Percentiles rank a stretch among this genome's conserved stretches.
phyloP scores from a whole-genome alignment of 2,888 invertebrate species.

The Catonia carolina region DNA sequence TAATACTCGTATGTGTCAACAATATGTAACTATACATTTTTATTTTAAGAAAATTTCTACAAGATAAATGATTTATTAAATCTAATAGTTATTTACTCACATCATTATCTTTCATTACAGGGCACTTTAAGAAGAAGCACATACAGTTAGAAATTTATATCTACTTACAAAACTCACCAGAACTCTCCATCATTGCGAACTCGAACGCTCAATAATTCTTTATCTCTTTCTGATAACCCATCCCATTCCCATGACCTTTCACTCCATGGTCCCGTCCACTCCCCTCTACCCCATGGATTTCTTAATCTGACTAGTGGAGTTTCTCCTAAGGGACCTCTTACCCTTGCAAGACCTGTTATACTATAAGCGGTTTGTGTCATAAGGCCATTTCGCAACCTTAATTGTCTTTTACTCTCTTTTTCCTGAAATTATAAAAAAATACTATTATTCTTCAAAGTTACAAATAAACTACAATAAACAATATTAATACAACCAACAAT shows the following conservation, averaged over 20 bases:
- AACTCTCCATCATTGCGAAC: constrained; percentile 62
- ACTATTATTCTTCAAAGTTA: background rate
- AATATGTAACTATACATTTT: too few relatives aligned
- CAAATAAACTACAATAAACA: too few relatives aligned
- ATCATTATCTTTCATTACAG: too few relatives aligned
- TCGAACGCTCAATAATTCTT: constrained; percentile 55
- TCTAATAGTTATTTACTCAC: too few relatives aligned
- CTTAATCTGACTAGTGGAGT: constrained; percentile 56
- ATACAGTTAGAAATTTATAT: too few relatives aligned
- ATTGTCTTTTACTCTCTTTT: constrained; percentile 50
- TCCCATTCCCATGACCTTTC: constrained; percentile 64
- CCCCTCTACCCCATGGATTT: constrained; percentile 59
- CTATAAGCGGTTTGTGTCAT: constrained; percentile 62
- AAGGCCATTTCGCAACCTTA: constrained; percentile 55
- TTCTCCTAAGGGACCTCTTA: constrained; percentile 52
- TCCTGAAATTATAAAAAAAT: constrained; percentile 40
- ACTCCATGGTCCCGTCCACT: constrained; percentile 67
- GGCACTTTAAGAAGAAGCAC: too few relatives aligned
- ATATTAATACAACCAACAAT: too few relatives aligned
- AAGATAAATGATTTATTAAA: too few relatives aligned
- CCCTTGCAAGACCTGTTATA: constrained; percentile 63
- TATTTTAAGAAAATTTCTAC: too few relatives aligned
- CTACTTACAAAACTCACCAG: constrained; percentile 50
- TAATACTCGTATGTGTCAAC: too few relatives aligned
- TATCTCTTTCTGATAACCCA: constrained; percentile 54